phyloP scores from a whole-genome alignment of 2,888 invertebrate species.

The Nipponacmea schrenckii region DNA sequence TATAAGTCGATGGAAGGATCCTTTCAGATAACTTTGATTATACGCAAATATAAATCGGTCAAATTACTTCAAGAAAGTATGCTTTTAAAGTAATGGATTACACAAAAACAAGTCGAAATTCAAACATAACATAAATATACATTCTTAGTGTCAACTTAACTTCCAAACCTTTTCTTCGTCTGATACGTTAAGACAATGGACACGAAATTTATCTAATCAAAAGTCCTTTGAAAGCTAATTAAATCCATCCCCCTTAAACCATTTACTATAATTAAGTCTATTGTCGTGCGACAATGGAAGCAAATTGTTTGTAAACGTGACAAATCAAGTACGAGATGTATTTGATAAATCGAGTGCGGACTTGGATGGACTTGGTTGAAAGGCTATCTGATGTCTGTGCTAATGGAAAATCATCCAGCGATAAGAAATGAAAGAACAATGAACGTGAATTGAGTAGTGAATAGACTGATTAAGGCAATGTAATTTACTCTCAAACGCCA shows the following conservation, averaged over 20 bases:
- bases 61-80: no score
- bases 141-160: no score
- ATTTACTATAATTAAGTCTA: background rate
- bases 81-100: no score
- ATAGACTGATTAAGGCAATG: background rate
- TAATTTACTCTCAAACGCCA: no score
- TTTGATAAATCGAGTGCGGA: background rate
- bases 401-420: background rate
- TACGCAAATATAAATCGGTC: no score
- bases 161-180: background rate
- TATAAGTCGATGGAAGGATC: no score
- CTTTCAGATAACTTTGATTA: no score
- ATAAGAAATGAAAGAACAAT: constrained; percentile 9
- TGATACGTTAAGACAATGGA: background rate
- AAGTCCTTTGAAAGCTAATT: background rate
- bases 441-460: background rate
- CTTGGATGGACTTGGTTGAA: background rate
- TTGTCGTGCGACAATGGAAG: background rate
- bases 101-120: no score
- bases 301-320: constrained; percentile 8
- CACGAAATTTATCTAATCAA: background rate
- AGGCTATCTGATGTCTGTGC: background rate
- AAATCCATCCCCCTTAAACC: background rate
- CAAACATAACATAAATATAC: no score
- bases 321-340: background rate